Conservation (phyloP, 2,113 vertebrate genomes). For the Pangasianodon gigas region DNA sequence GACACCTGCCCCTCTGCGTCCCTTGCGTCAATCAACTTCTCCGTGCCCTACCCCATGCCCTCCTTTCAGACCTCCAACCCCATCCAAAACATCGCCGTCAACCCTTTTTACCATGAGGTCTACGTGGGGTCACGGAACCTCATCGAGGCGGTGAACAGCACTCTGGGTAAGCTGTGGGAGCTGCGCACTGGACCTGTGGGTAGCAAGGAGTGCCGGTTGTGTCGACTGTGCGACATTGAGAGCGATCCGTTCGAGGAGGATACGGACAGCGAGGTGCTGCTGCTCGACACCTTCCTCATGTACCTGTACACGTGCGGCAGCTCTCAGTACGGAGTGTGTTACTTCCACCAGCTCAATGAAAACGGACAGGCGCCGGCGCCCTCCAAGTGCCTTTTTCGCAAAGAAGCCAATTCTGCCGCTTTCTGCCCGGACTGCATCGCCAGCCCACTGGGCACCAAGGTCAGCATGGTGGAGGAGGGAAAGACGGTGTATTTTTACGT, state of each 20-base stretch:
- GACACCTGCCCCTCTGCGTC: slow-evolving; percentile 72
- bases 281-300: slow-evolving; percentile 80
- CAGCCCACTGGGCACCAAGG: slow-evolving; percentile 85
- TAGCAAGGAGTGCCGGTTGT: slow-evolving; percentile 77
- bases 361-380: slow-evolving; percentile 60
- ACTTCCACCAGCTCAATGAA: slow-evolving; percentile 77
- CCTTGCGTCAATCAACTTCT: slow-evolving; percentile 77
- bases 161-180: slow-evolving; percentile 71
- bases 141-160: slow-evolving; percentile 78
- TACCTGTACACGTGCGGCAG: slow-evolving; percentile 88
- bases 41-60: slow-evolving; percentile 78
- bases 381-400: slow-evolving; percentile 81
- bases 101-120: slow-evolving; percentile 70
- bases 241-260: slow-evolving; percentile 66
- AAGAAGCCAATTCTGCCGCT: slow-evolving; percentile 67
- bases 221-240: slow-evolving; percentile 73
- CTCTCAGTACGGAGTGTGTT: slow-evolving; percentile 82
- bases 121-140: slow-evolving; percentile 86
- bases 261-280: slow-evolving; percentile 80
- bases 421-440: slow-evolving; percentile 88
- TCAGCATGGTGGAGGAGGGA: slow-evolving; percentile 79
- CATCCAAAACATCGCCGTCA: slow-evolving; percentile 83
- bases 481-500: slow-evolving; percentile 84
- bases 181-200: slow-evolving; percentile 83
- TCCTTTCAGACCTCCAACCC: slow-evolving; percentile 69